Evolutionary conservation across 2,888 invertebrate species (phyloP).

Genomic region (Periphyllus acericola): DNA sequence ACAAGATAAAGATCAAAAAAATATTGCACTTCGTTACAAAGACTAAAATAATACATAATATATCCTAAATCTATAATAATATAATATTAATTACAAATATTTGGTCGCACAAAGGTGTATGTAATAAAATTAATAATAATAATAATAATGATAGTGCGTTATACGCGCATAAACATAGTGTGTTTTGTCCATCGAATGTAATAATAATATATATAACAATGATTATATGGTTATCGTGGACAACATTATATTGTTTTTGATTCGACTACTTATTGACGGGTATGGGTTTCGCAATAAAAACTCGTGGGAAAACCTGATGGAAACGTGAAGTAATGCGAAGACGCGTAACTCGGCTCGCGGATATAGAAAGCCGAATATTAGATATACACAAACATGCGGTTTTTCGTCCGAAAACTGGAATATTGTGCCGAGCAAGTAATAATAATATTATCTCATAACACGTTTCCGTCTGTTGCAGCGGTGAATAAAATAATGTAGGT

Average conservation of each 20-base stretch:
- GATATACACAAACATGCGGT: neutral
- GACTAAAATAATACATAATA: conserved; percentile 18
- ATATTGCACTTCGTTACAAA: conserved; percentile 60
- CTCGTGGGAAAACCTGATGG: neutral
- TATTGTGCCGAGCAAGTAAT: neutral
- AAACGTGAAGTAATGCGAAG: conserved; percentile 13
- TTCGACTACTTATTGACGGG: neutral
- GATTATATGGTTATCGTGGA: neutral
- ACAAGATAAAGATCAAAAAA: conserved; percentile 24
- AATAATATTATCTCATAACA: neutral
- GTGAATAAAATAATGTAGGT: neutral
- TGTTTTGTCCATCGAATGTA: neutral
- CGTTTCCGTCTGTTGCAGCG: neutral
- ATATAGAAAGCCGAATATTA: neutral
- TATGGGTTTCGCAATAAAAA: neutral
- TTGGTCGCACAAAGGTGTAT: conserved; percentile 29
- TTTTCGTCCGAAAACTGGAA: conserved; percentile 10
- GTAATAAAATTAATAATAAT: neutral
- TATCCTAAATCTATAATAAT: conserved; percentile 20
- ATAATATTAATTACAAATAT: conserved; percentile 7
- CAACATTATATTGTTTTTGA: neutral
- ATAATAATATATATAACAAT: neutral
- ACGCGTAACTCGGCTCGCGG: neutral
- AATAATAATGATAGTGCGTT: too few species aligned
- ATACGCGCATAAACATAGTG: too few species aligned